Evolutionary conservation across 92 coral and sea anemone species (phyloP), one percentile per base, ranked within the genome.

Genomic region (Porites evermanni): DNA sequence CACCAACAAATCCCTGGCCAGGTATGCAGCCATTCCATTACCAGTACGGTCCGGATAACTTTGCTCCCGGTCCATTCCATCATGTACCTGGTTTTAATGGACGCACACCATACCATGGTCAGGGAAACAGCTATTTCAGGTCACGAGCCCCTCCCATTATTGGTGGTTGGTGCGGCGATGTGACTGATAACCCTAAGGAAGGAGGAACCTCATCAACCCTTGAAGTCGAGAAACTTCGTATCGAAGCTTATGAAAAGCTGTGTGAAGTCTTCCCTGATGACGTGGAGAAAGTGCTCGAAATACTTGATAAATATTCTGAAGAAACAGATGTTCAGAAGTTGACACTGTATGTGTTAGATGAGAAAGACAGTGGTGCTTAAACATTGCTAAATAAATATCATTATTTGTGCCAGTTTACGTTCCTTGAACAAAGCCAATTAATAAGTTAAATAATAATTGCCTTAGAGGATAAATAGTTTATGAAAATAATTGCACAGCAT

Each of bases 81-180:
- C 88, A 75, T 4, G 79, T 72, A 24, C 58, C 86, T 2, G 68
- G 76, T 53, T 81, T 38, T 38, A 38, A 87, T 61, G 84, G 82
- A 2, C 79, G 91, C 47, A 79, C 85, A 12, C 92, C 85, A 8
- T 91, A 88, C 26, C 88, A 89, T 11, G 96, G 98, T 11, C 98
- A 94, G 79, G 64, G 91, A 1, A 94, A 95, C 24, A 75, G 92
- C 17, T 97, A 89, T 64, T 80, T 79, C 72, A 75, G 93, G 32
- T 91, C 97, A 50, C 87, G 99, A n/a, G 98, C 96, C 1, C 95
- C 94, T 2, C 99, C 99, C 1, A 91, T 85, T 17, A 88, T 91
- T 17, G 97, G 87, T 44, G 82, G 87, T 50, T 54, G 65, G 21
- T 95, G 88, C 19, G 86, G 85, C 38, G 98, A 95, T 20, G 90